Evolutionary conservation across 2,113 vertebrate species (phyloP), one percentile per base, ranked within the genome.

Genomic region (Tenrec ecaudatus): DNA sequence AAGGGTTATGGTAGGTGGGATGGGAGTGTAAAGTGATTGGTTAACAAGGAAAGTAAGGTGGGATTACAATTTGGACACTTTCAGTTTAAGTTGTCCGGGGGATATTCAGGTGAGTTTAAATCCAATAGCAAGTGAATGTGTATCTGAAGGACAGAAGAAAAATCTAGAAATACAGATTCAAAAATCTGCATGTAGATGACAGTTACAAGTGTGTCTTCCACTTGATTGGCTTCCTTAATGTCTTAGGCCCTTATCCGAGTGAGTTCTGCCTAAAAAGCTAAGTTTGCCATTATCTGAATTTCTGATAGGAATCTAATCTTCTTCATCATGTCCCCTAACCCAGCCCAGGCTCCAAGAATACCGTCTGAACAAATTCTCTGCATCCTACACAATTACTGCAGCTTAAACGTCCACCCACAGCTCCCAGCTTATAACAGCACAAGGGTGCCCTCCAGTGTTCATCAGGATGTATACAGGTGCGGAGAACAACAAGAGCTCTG

Each of bases 381-480:
- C 27, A 33, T 68, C 47, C 57, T 86, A 23, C n/a, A 6, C 36
- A 43, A 17, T 47, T 79, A n/a, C 1, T 80, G 31, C 2, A 0
- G 25, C 43, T 93, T 86, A 40, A 38, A 36, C 19, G 79, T 60
- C 20, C 17, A n/a, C 20, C 23, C n/a, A 76, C 27, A 64, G 23
- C 14, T 88, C 53, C 80, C 62, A 66, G 78, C 23, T 71, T 95
- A n/a, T 69, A 90, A 92, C 6, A 81, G 92, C 83, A 71, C 83
- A 90, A 87, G 93, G 33, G 75, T 93, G 94, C 92, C 92, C 79
- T 97, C 96, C 94, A 90, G 93, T 90, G 96, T 88, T 68, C 58
- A 66, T 11, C 14, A 58, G 1, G 31, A 69, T 69, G 29, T 19
- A 64, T 68, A 82, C 78, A 90, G 40, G 31, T 62, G 33, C 33